These are phyloP conservation scores for Laodelphax striatellus DNA, from an alignment of 1,140 invertebrate genomes.

Conservation along the genomic window DNA sequence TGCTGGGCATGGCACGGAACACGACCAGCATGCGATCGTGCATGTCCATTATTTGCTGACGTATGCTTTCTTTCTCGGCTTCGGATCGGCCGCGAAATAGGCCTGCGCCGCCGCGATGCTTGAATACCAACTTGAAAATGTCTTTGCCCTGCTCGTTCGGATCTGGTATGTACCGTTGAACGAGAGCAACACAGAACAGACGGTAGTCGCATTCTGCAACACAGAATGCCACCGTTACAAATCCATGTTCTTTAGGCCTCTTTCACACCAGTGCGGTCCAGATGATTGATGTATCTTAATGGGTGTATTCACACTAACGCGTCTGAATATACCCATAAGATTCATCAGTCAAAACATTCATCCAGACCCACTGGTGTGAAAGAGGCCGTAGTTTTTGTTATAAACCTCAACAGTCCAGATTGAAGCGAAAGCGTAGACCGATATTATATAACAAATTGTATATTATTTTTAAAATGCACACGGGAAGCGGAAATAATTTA, in stretches of 20 bases:
- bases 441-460: background rate
- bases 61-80: constrained; percentile 28
- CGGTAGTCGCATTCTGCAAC: constrained; percentile 28
- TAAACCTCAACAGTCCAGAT: background rate
- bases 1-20: constrained; percentile 32
- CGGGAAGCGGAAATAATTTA: no score
- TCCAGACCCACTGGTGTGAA: no score
- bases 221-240: background rate
- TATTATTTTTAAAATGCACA: no score
- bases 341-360: no score
- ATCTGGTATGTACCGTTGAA: constrained; percentile 27
- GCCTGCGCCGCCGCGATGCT: constrained; percentile 24
- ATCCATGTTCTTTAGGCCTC: no score
- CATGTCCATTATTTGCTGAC: constrained; percentile 30
- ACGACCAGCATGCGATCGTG: constrained; percentile 32
- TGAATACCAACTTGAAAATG: constrained; percentile 26
- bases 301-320: no score
- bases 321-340: no score
- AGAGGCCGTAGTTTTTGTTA: no score
- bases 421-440: background rate
- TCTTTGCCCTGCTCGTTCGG: constrained; percentile 17
- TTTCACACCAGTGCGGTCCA: no score
- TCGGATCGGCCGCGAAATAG: constrained; percentile 11
- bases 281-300: no score
- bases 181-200: constrained; percentile 32